These are phyloP conservation scores for Neotoma lepida DNA, from an alignment of 2,113 vertebrate genomes.

Conservation along the genomic window DNA sequence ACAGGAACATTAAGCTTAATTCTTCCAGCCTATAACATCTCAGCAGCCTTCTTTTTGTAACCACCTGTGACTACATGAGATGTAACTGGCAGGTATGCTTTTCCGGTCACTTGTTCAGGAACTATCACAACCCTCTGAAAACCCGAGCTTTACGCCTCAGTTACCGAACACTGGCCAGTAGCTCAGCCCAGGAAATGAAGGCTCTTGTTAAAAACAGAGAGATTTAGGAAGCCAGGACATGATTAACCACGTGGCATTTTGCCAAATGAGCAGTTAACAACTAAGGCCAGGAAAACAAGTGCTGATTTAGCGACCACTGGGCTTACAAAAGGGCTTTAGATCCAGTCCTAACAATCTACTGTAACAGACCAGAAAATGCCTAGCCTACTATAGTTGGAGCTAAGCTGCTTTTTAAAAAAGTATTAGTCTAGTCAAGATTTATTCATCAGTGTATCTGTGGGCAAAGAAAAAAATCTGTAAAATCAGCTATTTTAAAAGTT, in stretches of 20 bases:
- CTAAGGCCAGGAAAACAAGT: slow-evolving; percentile 49
- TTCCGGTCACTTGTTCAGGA: slow-evolving; percentile 57
- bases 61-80: background rate
- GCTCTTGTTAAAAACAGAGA: slow-evolving; percentile 67
- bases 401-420: slow-evolving; percentile 1
- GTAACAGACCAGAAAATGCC: slow-evolving; percentile 63
- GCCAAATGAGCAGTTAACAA: slow-evolving; percentile 71
- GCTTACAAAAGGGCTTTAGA: slow-evolving; percentile 48
- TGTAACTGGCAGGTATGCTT: background rate
- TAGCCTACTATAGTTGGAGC: slow-evolving; percentile 34
- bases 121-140: slow-evolving; percentile 28
- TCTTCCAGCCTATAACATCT: background rate
- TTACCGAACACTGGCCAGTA: slow-evolving; percentile 37
- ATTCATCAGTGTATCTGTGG: slow-evolving; percentile 40
- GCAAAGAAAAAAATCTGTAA: background rate
- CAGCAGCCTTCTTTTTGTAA: background rate
- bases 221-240: slow-evolving; percentile 61
- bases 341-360: slow-evolving; percentile 45
- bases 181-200: slow-evolving; percentile 71
- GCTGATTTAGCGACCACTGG: slow-evolving; percentile 59
- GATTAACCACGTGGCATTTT: slow-evolving; percentile 53
- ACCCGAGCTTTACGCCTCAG: slow-evolving; percentile 46
- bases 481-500: slow-evolving; percentile 52
- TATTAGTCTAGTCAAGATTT: slow-evolving; percentile 63
- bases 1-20: background rate